Evolutionary conservation across 1,140 invertebrate species (phyloP).

Genomic region (Augochlora pura): DNA sequence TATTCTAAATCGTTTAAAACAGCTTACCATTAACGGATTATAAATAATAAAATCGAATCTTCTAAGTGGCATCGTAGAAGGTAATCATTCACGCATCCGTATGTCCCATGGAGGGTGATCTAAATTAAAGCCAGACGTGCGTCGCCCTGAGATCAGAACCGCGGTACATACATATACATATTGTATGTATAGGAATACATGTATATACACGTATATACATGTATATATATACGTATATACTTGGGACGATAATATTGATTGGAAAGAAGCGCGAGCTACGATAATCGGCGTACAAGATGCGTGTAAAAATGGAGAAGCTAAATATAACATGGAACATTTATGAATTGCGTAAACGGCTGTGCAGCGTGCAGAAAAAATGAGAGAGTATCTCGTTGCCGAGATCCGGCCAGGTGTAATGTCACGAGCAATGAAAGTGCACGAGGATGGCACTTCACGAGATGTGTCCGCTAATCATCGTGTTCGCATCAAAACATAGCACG

Average conservation of each 20-base stretch:
- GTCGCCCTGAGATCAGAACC: slow-evolving; percentile 37
- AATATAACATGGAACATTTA: slow-evolving; percentile 79
- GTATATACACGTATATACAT: neutral
- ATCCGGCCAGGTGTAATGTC: slow-evolving; percentile 62
- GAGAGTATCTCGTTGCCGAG: slow-evolving; percentile 69
- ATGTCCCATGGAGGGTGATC: slow-evolving; percentile 70
- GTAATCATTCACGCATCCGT: slow-evolving; percentile 45
- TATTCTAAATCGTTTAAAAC: slow-evolving; percentile 3
- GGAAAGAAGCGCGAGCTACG: slow-evolving; percentile 69
- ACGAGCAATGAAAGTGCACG: slow-evolving; percentile 74
- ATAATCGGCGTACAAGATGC: slow-evolving; percentile 72
- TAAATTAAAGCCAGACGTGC: slow-evolving; percentile 41
- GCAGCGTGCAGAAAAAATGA: slow-evolving; percentile 77
- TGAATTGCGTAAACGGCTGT: slow-evolving; percentile 79
- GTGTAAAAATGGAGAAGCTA: slow-evolving; percentile 71
- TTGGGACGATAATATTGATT: slow-evolving; percentile 50
- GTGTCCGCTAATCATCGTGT: slow-evolving; percentile 43
- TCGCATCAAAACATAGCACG: neutral
- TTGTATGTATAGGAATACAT: neutral
- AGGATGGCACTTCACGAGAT: slow-evolving; percentile 64
- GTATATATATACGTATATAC: neutral
- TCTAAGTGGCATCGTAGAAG: slow-evolving; percentile 1
- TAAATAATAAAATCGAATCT: neutral
- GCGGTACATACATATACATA: slow-evolving; percentile 10
- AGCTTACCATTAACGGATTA: neutral